phyloP scores from a whole-genome alignment of 2,797 vertebrate species.

The Leucoraja ocellata region DNA sequence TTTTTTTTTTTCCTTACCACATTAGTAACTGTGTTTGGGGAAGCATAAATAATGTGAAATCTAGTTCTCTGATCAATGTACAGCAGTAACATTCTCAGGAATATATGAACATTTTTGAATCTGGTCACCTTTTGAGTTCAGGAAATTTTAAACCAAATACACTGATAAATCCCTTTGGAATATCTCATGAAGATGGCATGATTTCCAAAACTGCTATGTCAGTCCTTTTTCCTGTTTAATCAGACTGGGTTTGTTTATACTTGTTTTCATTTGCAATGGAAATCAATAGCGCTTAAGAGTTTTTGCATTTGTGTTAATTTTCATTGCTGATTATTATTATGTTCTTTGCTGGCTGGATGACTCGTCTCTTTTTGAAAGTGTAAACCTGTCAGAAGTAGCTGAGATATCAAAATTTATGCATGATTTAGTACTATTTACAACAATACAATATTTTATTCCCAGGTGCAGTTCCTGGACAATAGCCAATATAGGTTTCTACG shows the following conservation, averaged over 20 bases:
- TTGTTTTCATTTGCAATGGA: background rate
- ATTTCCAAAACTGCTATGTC: background rate
- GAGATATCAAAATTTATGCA: background rate
- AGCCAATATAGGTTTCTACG: background rate
- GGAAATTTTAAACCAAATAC: slow-evolving; percentile 4
- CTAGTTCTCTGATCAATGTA: background rate
- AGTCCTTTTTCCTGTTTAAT: background rate
- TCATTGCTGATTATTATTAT: background rate
- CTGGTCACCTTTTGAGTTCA: slow-evolving; percentile 10
- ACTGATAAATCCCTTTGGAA: background rate
- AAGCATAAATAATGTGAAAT: background rate
- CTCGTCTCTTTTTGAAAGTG: background rate
- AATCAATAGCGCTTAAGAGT: background rate
- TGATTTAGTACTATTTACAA: background rate
- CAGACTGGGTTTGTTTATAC: background rate
- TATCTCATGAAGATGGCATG: background rate
- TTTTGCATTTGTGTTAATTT: too few species aligned
- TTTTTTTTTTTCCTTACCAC: background rate
- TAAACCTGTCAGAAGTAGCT: background rate
- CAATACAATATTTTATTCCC: background rate
- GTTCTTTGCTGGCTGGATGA: background rate
- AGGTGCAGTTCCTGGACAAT: background rate
- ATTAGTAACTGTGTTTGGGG: background rate
- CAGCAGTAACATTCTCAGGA: background rate
- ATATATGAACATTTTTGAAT: slow-evolving; percentile 15